Base-by-base conservation (phyloP, 2,797 vertebrate species). In the Myotis vivesi region DNA sequence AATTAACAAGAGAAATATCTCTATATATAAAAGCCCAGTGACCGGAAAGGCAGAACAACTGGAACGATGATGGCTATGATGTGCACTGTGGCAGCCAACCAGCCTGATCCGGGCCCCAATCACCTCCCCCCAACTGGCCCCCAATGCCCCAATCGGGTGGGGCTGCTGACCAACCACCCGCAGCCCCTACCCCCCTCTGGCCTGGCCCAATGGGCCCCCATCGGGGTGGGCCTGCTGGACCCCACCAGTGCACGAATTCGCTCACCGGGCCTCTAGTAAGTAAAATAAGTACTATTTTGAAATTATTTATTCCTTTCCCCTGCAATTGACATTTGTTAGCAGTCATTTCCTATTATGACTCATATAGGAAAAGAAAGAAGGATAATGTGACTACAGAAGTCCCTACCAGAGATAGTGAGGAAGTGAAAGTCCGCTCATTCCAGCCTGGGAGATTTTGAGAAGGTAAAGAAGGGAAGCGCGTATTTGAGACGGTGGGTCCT, bases 281-380 rank as follows among this genome's bases (percentile, higher is more conserved):
- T 81, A 86, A 93, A 92, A 82, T 71, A 88, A 44, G 44, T 55
- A 38, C 66, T 75, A 12, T 69, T 94, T 84, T 80, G 76, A 90
- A 73, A 69, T 80, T 46, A 81, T 3, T 80, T 46, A 81, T 5
- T 73, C 5, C 11, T 25, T 88, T 89, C 5, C 75, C 71, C 15
- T 44, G 12, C 53, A 33, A 55, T 81, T 86, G 46, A 81, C 38
- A 46, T 90, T 62, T 4, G 44, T 25, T 62, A 49, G 66, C 0
- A 30, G 62, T n/a, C 64, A 49, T 77, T 79, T 73, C 7, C 69
- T 51, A 11, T 49, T 64, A 38, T 53, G n/a, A 38, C 38, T 76
- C n/a, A n/a, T 44, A 5, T 2, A 38, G 33, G n/a, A 46, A 53
- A 71, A 36, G 66, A 68, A 41, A 89, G 38, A 64, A 77, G 71